Evolutionary conservation across 2,888 invertebrate genomes (phyloP).

Genomic region (Cheilosia impressa): DNA sequence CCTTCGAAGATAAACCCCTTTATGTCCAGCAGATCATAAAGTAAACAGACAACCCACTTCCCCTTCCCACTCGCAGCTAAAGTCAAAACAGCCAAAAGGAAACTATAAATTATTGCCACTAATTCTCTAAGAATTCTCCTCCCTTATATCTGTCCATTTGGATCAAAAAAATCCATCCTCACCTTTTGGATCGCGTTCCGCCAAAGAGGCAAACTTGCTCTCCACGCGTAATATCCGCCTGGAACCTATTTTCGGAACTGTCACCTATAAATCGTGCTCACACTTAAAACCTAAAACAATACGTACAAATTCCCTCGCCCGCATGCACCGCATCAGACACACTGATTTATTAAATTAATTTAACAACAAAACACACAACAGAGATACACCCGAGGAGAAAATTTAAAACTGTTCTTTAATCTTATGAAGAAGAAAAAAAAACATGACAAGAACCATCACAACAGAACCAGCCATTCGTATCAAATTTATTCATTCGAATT

Average conservation of each 20-base stretch:
- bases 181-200: neutral
- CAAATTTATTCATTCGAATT: constrained; percentile 53
- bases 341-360: constrained; percentile 57
- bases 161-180: constrained; percentile 19
- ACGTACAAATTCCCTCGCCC: neutral
- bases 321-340: constrained; percentile 2
- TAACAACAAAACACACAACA: constrained; percentile 11
- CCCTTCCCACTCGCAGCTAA: neutral
- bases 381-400: constrained; percentile 1
- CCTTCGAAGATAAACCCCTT: too few relatives aligned
- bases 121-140: neutral
- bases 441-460: neutral
- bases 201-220: constrained; percentile 1
- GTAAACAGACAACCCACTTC: neutral
- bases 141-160: neutral
- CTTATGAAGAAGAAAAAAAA: neutral
- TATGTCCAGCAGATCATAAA: too few relatives aligned
- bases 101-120: neutral
- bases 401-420: constrained; percentile 40
- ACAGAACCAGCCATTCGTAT: constrained; percentile 47
- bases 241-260: constrained; percentile 38
- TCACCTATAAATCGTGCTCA: constrained; percentile 48
- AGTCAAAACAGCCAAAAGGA: neutral
- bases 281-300: constrained; percentile 46
- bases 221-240: neutral